These are phyloP conservation scores for Oreochromis niloticus DNA, from an alignment of 2,113 vertebrate genomes.

Conservation along the genomic window DNA sequence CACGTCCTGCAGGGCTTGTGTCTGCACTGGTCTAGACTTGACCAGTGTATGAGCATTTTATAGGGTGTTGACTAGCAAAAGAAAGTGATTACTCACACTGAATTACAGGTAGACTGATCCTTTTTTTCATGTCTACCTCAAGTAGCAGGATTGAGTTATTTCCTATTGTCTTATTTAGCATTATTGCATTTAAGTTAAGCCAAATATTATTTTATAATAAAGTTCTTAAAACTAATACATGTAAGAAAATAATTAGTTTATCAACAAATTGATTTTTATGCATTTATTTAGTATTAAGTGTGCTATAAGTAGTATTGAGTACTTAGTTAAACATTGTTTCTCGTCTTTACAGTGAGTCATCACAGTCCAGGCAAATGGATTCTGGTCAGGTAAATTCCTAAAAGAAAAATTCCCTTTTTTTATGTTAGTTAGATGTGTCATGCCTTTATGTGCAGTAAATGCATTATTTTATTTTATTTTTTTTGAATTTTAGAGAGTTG, in stretches of 20 bases:
- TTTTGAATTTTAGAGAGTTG: background rate
- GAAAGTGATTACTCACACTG: background rate
- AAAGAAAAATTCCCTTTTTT: background rate
- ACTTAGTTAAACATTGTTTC: background rate
- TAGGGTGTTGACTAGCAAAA: background rate
- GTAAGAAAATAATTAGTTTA: background rate
- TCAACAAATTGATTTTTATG: background rate
- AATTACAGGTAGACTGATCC: background rate
- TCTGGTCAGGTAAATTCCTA: slow-evolving; percentile 44
- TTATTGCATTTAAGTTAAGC: background rate
- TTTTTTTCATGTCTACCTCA: background rate
- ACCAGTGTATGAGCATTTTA: background rate
- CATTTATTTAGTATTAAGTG: background rate
- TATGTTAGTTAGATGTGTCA: background rate
- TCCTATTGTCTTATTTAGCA: background rate
- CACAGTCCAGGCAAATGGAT: slow-evolving; percentile 73
- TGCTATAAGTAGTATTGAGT: background rate
- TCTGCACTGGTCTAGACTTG: background rate
- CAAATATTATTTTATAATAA: background rate
- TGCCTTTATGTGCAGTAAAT: background rate
- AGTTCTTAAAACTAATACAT: accelerated
- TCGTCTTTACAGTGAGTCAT: slow-evolving; percentile 68
- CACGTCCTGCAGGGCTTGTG: background rate
- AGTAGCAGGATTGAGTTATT: background rate
- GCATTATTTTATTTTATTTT: background rate